Evolutionary conservation across 2,888 invertebrate genomes (phyloP), one percentile per base, ranked within the genome.

Genomic region (Timandra comae): DNA sequence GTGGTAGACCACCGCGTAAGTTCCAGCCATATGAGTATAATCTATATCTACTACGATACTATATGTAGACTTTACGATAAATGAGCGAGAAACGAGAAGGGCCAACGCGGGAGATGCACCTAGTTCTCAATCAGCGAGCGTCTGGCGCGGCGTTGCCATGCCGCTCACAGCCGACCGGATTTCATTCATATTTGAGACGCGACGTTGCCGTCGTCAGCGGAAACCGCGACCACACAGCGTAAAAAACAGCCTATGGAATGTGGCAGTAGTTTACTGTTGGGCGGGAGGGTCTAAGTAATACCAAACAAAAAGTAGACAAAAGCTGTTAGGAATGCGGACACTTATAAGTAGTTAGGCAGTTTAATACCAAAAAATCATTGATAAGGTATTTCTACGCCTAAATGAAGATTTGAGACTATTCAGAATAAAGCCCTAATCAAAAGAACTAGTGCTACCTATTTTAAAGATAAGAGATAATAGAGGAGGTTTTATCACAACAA

Each of bases 131-230:
- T 85, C 82, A 76, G 71, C 73, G 56, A 62, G 68, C 76, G 82
- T 78, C 82, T 81, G 76, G 70, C 45, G 85, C 84, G 73, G 70
- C 76, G 84, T 85, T 85, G 85, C 85, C 85, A 48, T 60, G 37
- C 77, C 73, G 82, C 53, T 61, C 77, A 63, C 69, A 58, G 74
- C 60, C 78, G 76, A 79, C 81, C 76, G 80, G 84, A 79, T 82
- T 84, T 85, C 85, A 85, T 85, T 85, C 85, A 85, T 85, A 85
- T 85, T 80, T 84, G 74, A 82, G 69, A 72, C 67, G 80, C 82
- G 80, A 67, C 80, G 84, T 85, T 84, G 84, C 85, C 82, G 80
- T 73, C 73, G 69, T 69, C 81, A 74, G 76, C 85, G 85, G 85
- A 85, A 85, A 85, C 82, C 79, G 79, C 84, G 84, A 80, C 81